Evolutionary conservation across 2,113 vertebrate species (phyloP).

Genomic region (Poeciliopsis occidentalis): DNA sequence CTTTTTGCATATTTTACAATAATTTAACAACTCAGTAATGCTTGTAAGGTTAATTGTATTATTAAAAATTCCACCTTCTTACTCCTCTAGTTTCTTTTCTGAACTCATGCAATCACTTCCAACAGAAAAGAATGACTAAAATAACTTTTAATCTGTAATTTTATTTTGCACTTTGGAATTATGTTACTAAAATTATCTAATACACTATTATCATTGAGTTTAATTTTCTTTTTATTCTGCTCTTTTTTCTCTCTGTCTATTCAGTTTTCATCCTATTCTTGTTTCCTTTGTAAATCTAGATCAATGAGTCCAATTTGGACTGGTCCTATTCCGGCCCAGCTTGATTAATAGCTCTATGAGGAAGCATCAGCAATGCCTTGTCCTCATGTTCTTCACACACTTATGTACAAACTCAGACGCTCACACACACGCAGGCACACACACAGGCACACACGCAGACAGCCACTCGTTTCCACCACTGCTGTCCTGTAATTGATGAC

Average conservation of each 20-base stretch:
- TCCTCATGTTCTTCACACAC: conserved; percentile 81
- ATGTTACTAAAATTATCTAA: background rate
- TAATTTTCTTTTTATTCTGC: background rate
- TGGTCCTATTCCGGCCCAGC: conserved; percentile 81
- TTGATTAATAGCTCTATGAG: conserved; percentile 91
- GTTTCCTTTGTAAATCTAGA: conserved; percentile 85
- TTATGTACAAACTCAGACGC: conserved; percentile 4
- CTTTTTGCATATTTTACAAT: background rate
- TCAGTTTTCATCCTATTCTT: conserved; percentile 49
- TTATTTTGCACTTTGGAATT: conserved; percentile 7
- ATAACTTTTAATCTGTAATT: conserved; percentile 17
- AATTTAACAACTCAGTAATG: background rate
- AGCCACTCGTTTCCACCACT: conserved; percentile 80
- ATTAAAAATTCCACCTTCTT: background rate
- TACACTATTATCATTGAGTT: background rate
- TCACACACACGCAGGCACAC: background rate
- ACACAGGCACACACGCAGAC: conserved; percentile 2
- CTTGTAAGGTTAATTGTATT: background rate
- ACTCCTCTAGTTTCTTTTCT: conserved; percentile 1
- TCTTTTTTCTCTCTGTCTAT: background rate
- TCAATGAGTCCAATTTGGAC: conserved; percentile 89
- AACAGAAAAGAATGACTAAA: conserved; percentile 1
- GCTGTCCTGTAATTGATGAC: conserved; percentile 90
- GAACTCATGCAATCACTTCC: background rate
- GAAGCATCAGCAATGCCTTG: conserved; percentile 84